These are phyloP conservation scores for Odontomyia ornata DNA, from an alignment of 2,888 invertebrate genomes.

Conservation along the genomic window DNA sequence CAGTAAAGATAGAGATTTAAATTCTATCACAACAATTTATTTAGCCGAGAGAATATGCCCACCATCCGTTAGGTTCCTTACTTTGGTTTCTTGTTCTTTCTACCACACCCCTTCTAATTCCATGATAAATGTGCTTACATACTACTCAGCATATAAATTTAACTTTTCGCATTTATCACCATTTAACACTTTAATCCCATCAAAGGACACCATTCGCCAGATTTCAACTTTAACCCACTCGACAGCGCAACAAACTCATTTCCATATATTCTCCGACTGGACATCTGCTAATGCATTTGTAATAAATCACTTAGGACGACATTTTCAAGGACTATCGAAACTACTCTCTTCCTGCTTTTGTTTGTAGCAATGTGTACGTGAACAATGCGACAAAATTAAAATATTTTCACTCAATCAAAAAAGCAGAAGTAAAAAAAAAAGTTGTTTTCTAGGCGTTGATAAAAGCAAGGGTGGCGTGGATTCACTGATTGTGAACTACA, in stretches of 20 bases:
- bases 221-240: background rate
- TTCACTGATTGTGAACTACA: background rate
- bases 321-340: conserved; percentile 31
- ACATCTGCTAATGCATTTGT: conserved; percentile 39
- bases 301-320: conserved; percentile 43
- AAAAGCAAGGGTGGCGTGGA: conserved; percentile 20
- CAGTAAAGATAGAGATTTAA: no score
- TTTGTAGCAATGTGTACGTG: conserved; percentile 25
- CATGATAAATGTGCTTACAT: no score
- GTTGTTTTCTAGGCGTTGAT: background rate
- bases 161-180: background rate
- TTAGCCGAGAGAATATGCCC: no score
- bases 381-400: conserved; percentile 44
- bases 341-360: conserved; percentile 1
- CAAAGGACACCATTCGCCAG: background rate
- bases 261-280: conserved; percentile 9
- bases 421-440: background rate
- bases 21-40: no score
- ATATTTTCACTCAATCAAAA: conserved; percentile 18
- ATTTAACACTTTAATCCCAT: background rate
- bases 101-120: no score
- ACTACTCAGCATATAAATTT: no score
- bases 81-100: no score
- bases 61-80: no score
- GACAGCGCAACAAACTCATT: background rate